A percentile compares a stretch with the other conserved stretches of the same genome.
Evolutionary conservation across 2,113 vertebrate genomes (phyloP).

Genomic region (Heptranchias perlo): DNA sequence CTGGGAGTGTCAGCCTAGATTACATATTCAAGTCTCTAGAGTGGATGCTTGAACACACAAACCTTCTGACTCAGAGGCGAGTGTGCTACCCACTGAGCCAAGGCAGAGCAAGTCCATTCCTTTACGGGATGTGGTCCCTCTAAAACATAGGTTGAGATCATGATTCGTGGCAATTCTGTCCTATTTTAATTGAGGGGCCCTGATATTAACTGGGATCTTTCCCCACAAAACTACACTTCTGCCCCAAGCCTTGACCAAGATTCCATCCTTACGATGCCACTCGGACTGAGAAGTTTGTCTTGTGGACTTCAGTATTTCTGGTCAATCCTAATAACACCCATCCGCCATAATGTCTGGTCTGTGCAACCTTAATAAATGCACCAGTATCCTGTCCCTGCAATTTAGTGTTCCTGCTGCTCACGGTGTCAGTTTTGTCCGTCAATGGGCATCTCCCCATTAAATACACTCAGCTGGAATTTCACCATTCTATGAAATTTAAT

Average conservation of each 20-base stretch:
- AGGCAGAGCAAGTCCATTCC: too few species aligned
- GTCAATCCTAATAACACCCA: not conserved
- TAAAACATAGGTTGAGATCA: too few species aligned
- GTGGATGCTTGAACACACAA: too few species aligned
- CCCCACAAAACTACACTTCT: not conserved
- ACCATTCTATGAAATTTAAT: too few species aligned
- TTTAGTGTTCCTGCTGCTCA: not conserved
- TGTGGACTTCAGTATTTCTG: not conserved
- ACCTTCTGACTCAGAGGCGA: too few species aligned
- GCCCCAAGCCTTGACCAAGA: not conserved
- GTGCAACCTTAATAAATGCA: not conserved
- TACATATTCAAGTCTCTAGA: too few species aligned
- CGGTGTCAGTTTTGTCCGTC: not conserved
- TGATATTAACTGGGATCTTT: not conserved
- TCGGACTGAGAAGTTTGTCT: not conserved
- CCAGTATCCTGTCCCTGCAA: not conserved
- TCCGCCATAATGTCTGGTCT: not conserved
- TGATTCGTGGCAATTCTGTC: too few species aligned
- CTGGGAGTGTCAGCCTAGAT: too few species aligned
- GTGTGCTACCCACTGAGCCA: too few species aligned
- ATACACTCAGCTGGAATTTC: not conserved
- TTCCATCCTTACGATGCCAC: too few species aligned
- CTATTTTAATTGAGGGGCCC: too few species aligned
- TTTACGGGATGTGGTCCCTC: too few species aligned
- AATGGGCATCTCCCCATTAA: not conserved